Conservation (phyloP, 1,140 invertebrate species). For the Vanessa tameamea region DNA sequence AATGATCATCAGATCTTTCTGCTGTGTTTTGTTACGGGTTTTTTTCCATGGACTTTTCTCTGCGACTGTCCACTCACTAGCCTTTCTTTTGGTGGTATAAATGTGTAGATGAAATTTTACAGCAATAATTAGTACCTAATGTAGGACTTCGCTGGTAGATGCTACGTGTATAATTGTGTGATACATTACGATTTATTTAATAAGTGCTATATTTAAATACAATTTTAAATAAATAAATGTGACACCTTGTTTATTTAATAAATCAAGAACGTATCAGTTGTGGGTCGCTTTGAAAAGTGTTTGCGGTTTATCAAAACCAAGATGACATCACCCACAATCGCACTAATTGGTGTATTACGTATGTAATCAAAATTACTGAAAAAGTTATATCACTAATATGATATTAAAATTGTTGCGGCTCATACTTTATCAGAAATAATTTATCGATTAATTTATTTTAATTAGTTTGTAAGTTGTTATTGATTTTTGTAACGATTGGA, state of each 20-base stretch:
- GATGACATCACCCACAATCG: background rate
- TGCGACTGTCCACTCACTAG: conserved; percentile 55
- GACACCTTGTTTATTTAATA: conserved; percentile 28
- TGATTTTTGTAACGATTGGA: conserved; percentile 49
- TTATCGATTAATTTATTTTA: conserved; percentile 75
- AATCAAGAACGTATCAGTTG: conserved; percentile 17
- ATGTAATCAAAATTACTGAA: conserved; percentile 50
- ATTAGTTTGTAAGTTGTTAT: conserved; percentile 66
- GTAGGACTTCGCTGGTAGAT: conserved; percentile 75
- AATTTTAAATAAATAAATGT: conserved; percentile 8
- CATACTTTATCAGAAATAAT: conserved; percentile 61
- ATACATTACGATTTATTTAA: conserved; percentile 69
- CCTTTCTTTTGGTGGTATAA: conserved; percentile 75
- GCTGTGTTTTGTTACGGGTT: conserved; percentile 42
- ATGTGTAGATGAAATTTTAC: conserved; percentile 73
- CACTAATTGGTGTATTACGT: background rate
- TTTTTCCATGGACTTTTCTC: conserved; percentile 39
- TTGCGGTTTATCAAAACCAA: too few relatives aligned
- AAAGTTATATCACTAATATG: conserved; percentile 74
- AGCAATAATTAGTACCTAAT: conserved; percentile 79
- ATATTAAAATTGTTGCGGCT: conserved; percentile 79
- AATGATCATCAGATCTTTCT: conserved; percentile 2
- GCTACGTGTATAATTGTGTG: conserved; percentile 74
- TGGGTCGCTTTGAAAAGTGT: background rate
- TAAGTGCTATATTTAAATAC: conserved; percentile 48